Percentiles rank a stretch among this genome's conserved stretches.
Evolutionary conservation across 2,113 vertebrate species (phyloP).

Genomic region (Melanerpes aurifrons): DNA sequence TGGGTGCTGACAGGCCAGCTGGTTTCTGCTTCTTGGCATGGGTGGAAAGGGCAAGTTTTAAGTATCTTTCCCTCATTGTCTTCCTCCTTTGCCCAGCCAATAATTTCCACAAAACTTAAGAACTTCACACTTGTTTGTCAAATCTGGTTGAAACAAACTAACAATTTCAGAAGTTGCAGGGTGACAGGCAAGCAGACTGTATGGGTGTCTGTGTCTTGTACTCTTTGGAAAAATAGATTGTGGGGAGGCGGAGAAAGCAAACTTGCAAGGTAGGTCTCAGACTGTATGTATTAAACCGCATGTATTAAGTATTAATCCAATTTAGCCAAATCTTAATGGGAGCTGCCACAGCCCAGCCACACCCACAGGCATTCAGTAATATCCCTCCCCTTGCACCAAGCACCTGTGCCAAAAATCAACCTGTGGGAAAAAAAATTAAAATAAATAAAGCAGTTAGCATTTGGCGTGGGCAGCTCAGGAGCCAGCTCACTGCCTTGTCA

Average conservation of each 20-base stretch:
- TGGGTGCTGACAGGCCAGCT: conserved; percentile 42
- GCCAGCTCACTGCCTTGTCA: conserved; percentile 41
- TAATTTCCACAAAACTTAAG: background rate
- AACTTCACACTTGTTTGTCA: conserved; percentile 11
- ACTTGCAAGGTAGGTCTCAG: background rate
- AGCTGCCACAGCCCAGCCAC: conserved; percentile 8
- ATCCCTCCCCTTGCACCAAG: background rate
- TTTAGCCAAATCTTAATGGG: background rate
- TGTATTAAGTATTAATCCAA: background rate
- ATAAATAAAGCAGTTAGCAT: background rate
- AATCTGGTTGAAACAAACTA: background rate
- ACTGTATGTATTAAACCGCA: background rate
- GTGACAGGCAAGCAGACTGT: background rate
- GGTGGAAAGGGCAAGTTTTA: conserved; percentile 4
- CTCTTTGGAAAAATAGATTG: background rate
- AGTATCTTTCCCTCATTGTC: conserved; percentile 23
- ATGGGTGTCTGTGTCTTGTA: background rate
- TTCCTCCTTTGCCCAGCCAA: background rate
- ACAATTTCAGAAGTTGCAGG: background rate
- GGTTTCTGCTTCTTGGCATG: conserved; percentile 37
- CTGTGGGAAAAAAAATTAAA: background rate
- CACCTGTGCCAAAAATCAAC: conserved; percentile 35
- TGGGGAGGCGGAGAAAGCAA: background rate
- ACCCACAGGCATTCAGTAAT: background rate
- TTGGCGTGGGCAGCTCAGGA: background rate